Percentiles rank a stretch among this genome's conserved stretches.
These are phyloP conservation scores for Pithys albifrons DNA, from an alignment of 2,113 vertebrate species.

Conservation along the genomic window DNA sequence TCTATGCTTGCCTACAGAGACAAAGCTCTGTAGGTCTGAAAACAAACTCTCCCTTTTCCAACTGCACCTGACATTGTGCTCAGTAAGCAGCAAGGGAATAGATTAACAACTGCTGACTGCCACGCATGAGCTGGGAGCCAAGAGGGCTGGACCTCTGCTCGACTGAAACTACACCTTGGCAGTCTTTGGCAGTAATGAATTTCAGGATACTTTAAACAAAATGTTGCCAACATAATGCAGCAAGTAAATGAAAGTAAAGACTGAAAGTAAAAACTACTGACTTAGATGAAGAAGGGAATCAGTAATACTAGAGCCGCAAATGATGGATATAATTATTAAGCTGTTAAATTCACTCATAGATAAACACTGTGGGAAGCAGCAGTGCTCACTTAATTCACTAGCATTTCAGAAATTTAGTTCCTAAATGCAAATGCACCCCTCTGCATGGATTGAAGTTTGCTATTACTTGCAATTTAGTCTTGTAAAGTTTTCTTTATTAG, in stretches of 20 bases:
- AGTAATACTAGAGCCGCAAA: background rate
- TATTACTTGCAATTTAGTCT: background rate
- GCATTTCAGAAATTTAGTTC: background rate
- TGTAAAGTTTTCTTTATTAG: background rate
- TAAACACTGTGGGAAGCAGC: background rate
- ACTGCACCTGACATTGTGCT: fast-evolving
- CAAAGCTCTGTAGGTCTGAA: background rate
- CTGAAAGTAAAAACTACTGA: background rate
- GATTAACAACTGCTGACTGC: background rate
- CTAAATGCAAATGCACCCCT: background rate
- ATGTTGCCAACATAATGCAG: background rate
- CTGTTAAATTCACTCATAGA: background rate
- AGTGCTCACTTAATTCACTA: background rate
- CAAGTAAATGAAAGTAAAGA: background rate
- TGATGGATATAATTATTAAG: background rate
- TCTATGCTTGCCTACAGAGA: background rate
- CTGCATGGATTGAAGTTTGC: background rate
- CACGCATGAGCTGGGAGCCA: fast-evolving
- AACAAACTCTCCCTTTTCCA: background rate
- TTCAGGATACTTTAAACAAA: background rate
- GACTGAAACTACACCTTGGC: background rate
- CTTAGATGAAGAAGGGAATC: background rate
- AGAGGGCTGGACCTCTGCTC: background rate
- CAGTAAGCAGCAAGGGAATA: background rate
- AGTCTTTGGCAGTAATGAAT: background rate